Percentiles rank a stretch among this genome's conserved stretches.
Conservation (phyloP, 2,113 vertebrate species). For the Puffinus mauretanicus region DNA sequence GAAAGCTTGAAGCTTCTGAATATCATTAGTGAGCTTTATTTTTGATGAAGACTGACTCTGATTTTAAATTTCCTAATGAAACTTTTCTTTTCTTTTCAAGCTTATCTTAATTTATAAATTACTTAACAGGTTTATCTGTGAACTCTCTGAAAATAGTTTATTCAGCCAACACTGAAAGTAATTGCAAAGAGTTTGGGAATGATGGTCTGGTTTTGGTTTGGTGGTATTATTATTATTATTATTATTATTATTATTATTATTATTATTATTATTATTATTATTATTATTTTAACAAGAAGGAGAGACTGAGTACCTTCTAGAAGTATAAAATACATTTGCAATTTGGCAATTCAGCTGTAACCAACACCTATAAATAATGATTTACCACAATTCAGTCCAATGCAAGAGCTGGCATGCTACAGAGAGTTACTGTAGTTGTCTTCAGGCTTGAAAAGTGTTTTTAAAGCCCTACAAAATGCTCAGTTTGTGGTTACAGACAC, state of each 20-base stretch:
- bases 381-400: neutral
- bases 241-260: too few species aligned
- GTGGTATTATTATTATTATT: too few species aligned
- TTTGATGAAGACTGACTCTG: neutral
- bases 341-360: neutral
- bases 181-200: neutral
- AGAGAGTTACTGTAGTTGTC: neutral
- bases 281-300: neutral
- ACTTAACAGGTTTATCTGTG: neutral
- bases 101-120: neutral
- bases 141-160: neutral
- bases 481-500: neutral
- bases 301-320: neutral
- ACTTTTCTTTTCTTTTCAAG: neutral
- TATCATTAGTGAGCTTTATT: neutral
- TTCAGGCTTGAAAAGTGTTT: neutral
- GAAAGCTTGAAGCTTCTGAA: neutral
- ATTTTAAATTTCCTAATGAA: neutral
- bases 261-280: neutral
- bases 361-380: neutral
- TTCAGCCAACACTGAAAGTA: neutral
- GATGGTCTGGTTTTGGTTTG: neutral
- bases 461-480: neutral
- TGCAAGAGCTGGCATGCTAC: neutral
- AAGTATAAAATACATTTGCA: neutral